Base-by-base conservation (phyloP, 1,140 invertebrate genomes). In the Meloidogyne chitwoodi region DNA sequence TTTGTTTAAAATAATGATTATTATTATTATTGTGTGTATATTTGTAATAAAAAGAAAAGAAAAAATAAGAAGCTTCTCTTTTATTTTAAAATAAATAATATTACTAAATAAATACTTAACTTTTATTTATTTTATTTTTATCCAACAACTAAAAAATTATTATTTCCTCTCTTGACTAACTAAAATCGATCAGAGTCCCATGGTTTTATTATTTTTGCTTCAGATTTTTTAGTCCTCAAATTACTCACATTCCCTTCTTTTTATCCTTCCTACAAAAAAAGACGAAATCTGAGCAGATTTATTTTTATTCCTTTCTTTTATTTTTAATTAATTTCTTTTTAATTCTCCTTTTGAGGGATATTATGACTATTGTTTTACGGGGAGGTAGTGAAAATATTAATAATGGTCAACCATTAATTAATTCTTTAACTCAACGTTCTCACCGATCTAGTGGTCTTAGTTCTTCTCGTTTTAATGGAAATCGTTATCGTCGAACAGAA, bases 351-450 rank as follows among this genome's bases (percentile, higher is more conserved):
- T 48, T 29, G 0, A 34, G 48, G 38, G 26, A 66, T 6, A 10
- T n/a, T n/a, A 77, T 76, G 73, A 77, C 70, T 8, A 72, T 77
- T 48, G 75, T 76, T n/a, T 27, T 76, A 68, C 73, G 75, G 68
- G 14, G 56, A 73, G 38, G 27, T 63, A 16, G 22, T 26, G 38
- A 68, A 12, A 26, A 68, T 22, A 27, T 26, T 29, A 22, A 11
- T 29, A 22, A 24, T 61, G 73, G 73, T 10, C 29, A 63, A 64
- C 75, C 75, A 19, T 26, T 73, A 10, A 26, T 65, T 12, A 29
- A 56, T 22, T 62, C 64, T 24, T 69, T 68, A 48, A 76, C 66
- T 2, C 62, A 65, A 64, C 74, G 74, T 61, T 38, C 74, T n/a
- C 27, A 38, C 74, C n/a, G 61, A 24, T 67, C 61, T 41, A 24